A percentile compares a stretch with the other conserved stretches of the same genome.
Evolutionary conservation across 2,797 vertebrate species (phyloP).

Genomic region (Gephyroberyx darwinii): DNA sequence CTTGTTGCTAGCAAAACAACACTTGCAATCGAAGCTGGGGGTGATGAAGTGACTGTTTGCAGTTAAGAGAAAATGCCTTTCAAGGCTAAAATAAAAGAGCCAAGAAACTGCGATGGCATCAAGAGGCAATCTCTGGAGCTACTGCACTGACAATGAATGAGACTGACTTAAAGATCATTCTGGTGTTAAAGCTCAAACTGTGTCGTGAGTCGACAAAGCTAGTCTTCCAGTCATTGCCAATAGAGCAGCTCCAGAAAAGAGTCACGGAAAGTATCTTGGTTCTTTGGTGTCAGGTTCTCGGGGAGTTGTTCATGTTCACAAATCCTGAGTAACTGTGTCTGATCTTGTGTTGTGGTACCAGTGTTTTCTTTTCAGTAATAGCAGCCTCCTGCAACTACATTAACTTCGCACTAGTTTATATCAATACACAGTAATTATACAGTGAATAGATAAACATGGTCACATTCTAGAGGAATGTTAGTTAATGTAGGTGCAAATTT

Average conservation of each 20-base stretch:
- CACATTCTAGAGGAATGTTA: no score
- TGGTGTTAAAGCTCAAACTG: not conserved
- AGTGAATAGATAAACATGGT: not conserved
- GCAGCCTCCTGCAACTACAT: no score
- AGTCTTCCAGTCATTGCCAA: not conserved
- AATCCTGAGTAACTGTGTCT: no score
- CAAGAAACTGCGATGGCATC: not conserved
- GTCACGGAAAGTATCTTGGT: not conserved
- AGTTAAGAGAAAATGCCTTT: not conserved
- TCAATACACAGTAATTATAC: not conserved
- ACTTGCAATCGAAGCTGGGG: not conserved
- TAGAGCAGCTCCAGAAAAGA: not conserved
- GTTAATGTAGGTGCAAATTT: not conserved
- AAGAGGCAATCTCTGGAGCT: not conserved
- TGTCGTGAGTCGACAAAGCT: not conserved
- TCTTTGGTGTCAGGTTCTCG: not conserved
- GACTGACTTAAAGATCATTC: not conserved
- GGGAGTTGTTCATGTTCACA: not conserved
- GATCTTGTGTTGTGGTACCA: no score
- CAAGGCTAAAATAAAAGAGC: not conserved
- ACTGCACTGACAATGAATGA: not conserved
- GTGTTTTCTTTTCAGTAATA: no score
- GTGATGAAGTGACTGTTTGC: not conserved
- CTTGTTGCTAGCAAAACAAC: not conserved
- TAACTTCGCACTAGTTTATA: no score